Evolutionary conservation across 2,113 vertebrate genomes (phyloP).

Genomic region (Echinops telfairi): DNA sequence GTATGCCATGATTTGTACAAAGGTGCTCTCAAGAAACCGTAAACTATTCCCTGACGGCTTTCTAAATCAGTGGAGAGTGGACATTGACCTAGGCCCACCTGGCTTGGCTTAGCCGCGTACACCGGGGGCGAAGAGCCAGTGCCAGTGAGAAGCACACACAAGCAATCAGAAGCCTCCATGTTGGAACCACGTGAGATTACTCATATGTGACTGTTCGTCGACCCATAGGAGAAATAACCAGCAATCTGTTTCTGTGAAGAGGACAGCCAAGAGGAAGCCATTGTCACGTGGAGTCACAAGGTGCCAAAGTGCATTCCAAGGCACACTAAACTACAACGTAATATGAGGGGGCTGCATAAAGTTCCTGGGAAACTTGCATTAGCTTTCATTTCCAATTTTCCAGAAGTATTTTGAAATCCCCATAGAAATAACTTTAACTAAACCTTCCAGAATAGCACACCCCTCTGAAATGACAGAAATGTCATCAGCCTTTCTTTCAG

Average conservation of each 20-base stretch:
- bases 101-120: neutral
- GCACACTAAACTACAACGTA: too few species aligned
- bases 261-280: too few species aligned
- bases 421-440: neutral
- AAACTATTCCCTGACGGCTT: neutral
- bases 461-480: neutral
- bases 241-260: too few species aligned
- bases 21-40: neutral
- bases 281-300: too few species aligned
- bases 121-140: neutral
- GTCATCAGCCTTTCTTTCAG: neutral
- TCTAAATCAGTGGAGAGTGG: neutral
- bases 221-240: too few species aligned
- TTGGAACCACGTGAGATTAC: neutral
- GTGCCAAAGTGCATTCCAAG: too few species aligned
- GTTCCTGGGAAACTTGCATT: too few species aligned
- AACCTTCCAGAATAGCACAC: neutral
- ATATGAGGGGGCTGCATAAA: too few species aligned
- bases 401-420: too few species aligned
- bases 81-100: neutral
- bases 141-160: neutral
- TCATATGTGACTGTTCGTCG: neutral
- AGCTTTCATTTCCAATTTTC: too few species aligned
- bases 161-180: neutral
- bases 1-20: neutral